phyloP scores from a whole-genome alignment of 2,113 vertebrate genomes.

The Zosterops borbonicus region DNA sequence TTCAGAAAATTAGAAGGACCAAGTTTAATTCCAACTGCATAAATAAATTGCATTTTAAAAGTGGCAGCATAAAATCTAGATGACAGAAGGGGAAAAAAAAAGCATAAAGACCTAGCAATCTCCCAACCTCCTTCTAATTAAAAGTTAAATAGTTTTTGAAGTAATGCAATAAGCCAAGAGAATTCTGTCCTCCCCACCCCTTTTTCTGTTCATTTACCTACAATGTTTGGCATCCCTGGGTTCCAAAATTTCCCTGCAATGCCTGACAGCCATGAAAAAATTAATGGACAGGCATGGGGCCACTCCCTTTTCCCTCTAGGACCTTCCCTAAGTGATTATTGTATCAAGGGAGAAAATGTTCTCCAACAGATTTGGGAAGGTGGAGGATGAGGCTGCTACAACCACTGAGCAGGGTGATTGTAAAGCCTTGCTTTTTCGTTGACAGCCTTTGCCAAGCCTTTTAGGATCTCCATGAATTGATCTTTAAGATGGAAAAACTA shows the following conservation, averaged over 20 bases:
- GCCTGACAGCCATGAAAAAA: neutral
- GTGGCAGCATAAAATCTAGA: neutral
- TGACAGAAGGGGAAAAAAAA: neutral
- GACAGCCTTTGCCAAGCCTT: neutral
- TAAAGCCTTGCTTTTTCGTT: neutral
- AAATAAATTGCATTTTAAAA: neutral
- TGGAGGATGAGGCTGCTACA: neutral
- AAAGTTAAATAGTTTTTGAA: neutral
- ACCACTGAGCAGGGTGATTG: neutral
- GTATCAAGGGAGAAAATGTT: neutral
- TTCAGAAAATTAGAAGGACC: neutral
- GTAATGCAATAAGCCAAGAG: neutral
- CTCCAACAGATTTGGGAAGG: neutral
- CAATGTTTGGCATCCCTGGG: neutral
- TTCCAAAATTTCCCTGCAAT: neutral
- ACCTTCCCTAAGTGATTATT: neutral
- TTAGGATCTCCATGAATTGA: neutral
- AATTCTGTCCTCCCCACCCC: neutral
- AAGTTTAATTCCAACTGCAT: neutral
- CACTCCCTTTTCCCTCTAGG: neutral
- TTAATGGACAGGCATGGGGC: neutral
- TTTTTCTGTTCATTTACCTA: neutral
- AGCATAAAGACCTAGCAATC: neutral
- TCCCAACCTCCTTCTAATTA: neutral
- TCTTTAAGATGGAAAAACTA: neutral